Base-by-base conservation (phyloP, 23 tunicate species). In the Styela plicata region DNA sequence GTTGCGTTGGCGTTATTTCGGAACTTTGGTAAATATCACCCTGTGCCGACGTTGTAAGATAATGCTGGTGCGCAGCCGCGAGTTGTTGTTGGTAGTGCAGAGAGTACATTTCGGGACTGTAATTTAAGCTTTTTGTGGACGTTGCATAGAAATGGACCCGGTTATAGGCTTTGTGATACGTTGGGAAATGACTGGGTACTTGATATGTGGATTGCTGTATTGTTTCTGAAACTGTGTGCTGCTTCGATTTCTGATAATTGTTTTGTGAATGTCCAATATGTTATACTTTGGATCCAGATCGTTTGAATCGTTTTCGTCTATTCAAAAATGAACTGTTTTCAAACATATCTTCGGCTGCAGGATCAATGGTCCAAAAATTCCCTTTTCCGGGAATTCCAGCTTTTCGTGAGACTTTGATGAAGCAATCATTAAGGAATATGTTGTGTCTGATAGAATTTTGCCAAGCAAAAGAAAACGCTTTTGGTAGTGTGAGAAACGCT, bases 311-410 rank as follows among this genome's bases (percentile, higher is more conserved):
- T 67, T 67, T 67, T 67, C 71, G 30, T 67, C 71, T 27, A 16
- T 23, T 67, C 23, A 67, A 67, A 67, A 67, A 67, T 16, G 71
- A 67, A 67, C 71, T 23, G 31, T 67, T 67, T 29, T 67, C 71
- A 29, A 67, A 67, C 71, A 67, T 67, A 67, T 67, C 71, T 67
- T 67, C 71, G 13, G 71, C 71, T 67, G 30, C 71, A 18, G 71
- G 71, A 23, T 67, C 71, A 67, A 67, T 67, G 22, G 71, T 67
- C 71, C 71, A 67, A 29, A 25, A 67, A 67, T 67, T 67, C 22
- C 71, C 71, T 29, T 67, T 67, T 18, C 71, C 71, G 22, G 71
- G 22, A 19, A 67, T 29, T 18, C 71, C 71, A 18, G 71, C 13
- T 67, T 67, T 27, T 67, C 71, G 19, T 0, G 71, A 23, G 16